These are phyloP conservation scores for Poeciliopsis prolifica DNA, from an alignment of 2,113 vertebrate genomes.

Conservation along the genomic window DNA sequence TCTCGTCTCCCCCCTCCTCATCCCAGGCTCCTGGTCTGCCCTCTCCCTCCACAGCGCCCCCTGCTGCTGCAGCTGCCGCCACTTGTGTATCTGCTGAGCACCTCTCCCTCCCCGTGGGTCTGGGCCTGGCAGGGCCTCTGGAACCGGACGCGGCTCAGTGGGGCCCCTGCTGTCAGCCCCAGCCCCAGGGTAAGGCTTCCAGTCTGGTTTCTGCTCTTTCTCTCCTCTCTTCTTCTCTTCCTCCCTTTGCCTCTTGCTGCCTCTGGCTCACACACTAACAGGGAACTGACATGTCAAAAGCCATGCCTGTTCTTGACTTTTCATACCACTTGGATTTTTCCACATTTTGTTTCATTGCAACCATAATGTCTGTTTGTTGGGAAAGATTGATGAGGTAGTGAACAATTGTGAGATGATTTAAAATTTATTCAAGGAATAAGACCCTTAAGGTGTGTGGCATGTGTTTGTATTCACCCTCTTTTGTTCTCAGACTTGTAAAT, in stretches of 20 bases:
- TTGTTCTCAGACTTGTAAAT: no score
- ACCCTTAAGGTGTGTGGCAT: no score
- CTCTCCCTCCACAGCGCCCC: slow-evolving; percentile 97
- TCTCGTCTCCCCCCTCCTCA: slow-evolving; percentile 86
- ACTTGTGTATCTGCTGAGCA: slow-evolving; percentile 59
- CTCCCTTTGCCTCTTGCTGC: slow-evolving; percentile 34
- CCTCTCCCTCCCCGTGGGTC: slow-evolving; percentile 58
- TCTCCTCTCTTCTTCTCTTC: slow-evolving; percentile 54
- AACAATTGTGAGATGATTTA: not conserved
- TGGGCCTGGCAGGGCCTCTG: slow-evolving; percentile 46
- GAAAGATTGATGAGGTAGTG: not conserved
- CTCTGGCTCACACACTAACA: slow-evolving; percentile 67
- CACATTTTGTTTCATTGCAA: no score
- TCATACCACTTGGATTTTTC: not conserved
- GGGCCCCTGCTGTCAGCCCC: slow-evolving; percentile 66
- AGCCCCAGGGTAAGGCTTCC: slow-evolving; percentile 91
- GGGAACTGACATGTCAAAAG: slow-evolving; percentile 38
- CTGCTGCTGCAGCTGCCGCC: slow-evolving; percentile 71
- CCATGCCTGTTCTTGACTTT: not conserved
- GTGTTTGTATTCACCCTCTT: no score
- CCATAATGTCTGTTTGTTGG: not conserved
- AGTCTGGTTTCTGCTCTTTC: slow-evolving; percentile 68
- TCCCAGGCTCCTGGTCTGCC: slow-evolving; percentile 97
- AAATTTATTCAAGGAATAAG: not conserved
- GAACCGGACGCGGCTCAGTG: slow-evolving; percentile 48